Evolutionary conservation across 2,888 invertebrate genomes (phyloP).

Genomic region (Sepioteuthis lessoniana): DNA sequence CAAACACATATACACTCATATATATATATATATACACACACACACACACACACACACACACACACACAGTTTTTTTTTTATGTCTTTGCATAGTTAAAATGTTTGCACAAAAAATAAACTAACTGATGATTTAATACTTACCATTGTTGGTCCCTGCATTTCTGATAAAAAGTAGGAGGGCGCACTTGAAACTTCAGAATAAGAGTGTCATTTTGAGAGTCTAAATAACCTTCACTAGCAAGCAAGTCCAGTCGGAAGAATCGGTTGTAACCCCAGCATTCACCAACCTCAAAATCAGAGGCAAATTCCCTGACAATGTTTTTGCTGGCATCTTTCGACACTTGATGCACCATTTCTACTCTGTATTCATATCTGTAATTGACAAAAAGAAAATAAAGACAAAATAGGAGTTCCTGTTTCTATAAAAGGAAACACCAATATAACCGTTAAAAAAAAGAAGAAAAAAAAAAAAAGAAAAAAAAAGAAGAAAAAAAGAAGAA

Average conservation of each 20-base stretch:
- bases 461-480: too few relatives aligned
- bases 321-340: conserved; percentile 81
- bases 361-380: conserved; percentile 87
- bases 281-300: conserved; percentile 95
- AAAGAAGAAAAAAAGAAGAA: too few relatives aligned
- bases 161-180: conserved; percentile 93
- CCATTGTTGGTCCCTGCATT: conserved; percentile 89
- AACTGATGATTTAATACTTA: conserved; percentile 53
- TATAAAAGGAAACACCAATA: neutral
- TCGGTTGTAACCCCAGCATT: conserved; percentile 96
- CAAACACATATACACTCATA: too few relatives aligned
- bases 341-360: conserved; percentile 95
- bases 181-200: conserved; percentile 91
- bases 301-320: conserved; percentile 95
- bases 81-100: too few relatives aligned
- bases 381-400: neutral
- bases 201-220: conserved; percentile 87
- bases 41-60: too few relatives aligned
- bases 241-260: conserved; percentile 92
- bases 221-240: conserved; percentile 91
- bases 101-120: too few relatives aligned
- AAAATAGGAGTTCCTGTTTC: too few relatives aligned
- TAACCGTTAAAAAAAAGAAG: too few relatives aligned
- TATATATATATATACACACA: too few relatives aligned
- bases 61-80: too few relatives aligned